Base-by-base conservation (phyloP, 2,797 vertebrate species). In the Syngnathus rostellatus region DNA sequence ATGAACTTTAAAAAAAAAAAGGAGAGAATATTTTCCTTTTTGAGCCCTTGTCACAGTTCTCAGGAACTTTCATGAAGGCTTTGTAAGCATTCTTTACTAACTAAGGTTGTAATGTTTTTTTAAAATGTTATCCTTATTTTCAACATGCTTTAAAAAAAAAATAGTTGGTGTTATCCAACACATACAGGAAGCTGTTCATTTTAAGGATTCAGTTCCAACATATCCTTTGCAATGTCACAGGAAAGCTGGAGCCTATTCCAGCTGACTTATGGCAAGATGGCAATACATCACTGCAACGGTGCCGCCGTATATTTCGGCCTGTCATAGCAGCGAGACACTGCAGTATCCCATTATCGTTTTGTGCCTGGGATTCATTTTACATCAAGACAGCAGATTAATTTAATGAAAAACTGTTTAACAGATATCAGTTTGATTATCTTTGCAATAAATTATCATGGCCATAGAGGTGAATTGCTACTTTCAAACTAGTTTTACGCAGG, bases 1-100 rank as follows among this genome's bases (percentile, higher is more conserved):
- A 84, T 76, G 81, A 82, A 82, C 72, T 65, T 73, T n/a, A n/a
- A 1, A 51, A 8, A 48, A 48, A 62, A 67, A 73, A 74, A 78
- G 37, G 58, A 64, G 62, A 76, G 67, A 58, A 51, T 74, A 72
- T 73, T 43, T 66, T 17, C 45, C 72, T 76, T 77, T 65, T 46
- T 55, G 40, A 72, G 40, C 65, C 51, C 37, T 62, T 64, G 60
- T 75, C 6, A 51, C 53, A 37, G 14, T 6, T 55, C 25, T 54
- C 53, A 54, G 62, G 31, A 31, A 31, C 31, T 31, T 14, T 50
- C 25, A 50, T 14, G 17, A 8, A 38, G 31, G 6, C 50, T 39
- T 43, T 23, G 60, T 41, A n/a, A 61, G 58, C 58, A 40, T 62
- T 45, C 11, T 5, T 43, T 11, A 21, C 11, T 7, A 23, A 62